Base-by-base conservation (phyloP, 2,113 vertebrate genomes). In the Passer montanus region DNA sequence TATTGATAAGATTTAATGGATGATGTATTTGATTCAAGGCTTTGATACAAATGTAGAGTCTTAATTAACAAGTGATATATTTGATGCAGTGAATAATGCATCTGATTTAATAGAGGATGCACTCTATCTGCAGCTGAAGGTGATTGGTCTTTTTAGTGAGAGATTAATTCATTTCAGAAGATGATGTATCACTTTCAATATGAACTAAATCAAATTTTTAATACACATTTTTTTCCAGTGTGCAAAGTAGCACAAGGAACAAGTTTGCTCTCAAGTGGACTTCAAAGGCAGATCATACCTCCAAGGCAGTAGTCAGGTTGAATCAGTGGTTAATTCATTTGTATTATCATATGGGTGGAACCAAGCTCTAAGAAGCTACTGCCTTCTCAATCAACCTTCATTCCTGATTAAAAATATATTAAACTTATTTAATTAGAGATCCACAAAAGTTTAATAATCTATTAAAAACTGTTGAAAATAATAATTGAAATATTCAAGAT, bases 201-300 rank as follows among this genome's bases (percentile, higher is more conserved):
- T 47, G 69, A 97, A 78, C 70, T 97, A 95, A 97, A 90, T 97
- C 86, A 94, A 94, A 94, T 77, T 62, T 94, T 64, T 94, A 93
- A 95, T 79, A 70, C 39, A 19, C 58, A 8, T 75, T 67, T 49
- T 44, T 89, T 62, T 62, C 13, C 16, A 44, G 10, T 8, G 5
- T 63, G 81, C 53, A 30, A 90, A 96, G 58, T 90, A 96, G 96
- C 88, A 83, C 47, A 97, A 98, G 96, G 98, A 98, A 94, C 95
- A 97, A 98, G 97, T 97, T 98, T 97, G 97, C 96, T 97, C 96
- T 98, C 98, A 98, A 97, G 97, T 98, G 97, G 97, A 96, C 93
- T 98, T 97, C 94, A 96, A 94, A 96, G 89, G 94, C 93, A 98
- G 95, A 96, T 95, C 67, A 76, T 47, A 92, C 72, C 90, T 95